phyloP scores from a whole-genome alignment of 2,888 invertebrate species.

The Nephrotoma appendiculata region DNA sequence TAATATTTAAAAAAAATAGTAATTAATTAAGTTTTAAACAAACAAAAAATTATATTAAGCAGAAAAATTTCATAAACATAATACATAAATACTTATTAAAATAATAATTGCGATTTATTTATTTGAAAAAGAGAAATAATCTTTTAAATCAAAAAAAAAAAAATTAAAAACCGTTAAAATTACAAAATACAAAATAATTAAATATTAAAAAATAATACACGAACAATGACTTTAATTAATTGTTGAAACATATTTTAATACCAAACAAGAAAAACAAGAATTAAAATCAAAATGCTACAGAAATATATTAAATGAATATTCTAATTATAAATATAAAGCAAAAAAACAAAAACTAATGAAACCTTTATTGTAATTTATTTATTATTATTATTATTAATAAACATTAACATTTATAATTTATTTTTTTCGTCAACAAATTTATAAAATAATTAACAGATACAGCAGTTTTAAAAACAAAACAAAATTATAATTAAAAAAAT shows the following conservation, averaged over 20 bases:
- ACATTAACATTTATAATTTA: background rate
- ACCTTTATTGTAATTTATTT: background rate
- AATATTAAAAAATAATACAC: background rate
- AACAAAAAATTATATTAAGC: background rate
- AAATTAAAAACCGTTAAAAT: background rate
- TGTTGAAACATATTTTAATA: background rate
- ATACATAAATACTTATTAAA: background rate
- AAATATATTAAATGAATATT: background rate
- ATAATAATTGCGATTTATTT: background rate
- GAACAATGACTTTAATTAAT: background rate
- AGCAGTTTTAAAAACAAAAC: background rate
- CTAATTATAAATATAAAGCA: background rate
- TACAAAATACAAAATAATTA: background rate
- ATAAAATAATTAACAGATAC: background rate
- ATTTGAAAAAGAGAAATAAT: background rate
- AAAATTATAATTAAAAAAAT: background rate
- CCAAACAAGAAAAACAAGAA: background rate
- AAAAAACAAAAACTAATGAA: background rate
- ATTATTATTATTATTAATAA: background rate
- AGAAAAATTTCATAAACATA: background rate
- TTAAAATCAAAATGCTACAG: background rate
- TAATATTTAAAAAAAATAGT: background rate
- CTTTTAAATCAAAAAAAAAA: background rate
- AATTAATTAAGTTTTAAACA: background rate
- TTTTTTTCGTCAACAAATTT: background rate